Evolutionary conservation across 2,797 vertebrate genomes (phyloP).

Genomic region (Acanthopagrus latus): DNA sequence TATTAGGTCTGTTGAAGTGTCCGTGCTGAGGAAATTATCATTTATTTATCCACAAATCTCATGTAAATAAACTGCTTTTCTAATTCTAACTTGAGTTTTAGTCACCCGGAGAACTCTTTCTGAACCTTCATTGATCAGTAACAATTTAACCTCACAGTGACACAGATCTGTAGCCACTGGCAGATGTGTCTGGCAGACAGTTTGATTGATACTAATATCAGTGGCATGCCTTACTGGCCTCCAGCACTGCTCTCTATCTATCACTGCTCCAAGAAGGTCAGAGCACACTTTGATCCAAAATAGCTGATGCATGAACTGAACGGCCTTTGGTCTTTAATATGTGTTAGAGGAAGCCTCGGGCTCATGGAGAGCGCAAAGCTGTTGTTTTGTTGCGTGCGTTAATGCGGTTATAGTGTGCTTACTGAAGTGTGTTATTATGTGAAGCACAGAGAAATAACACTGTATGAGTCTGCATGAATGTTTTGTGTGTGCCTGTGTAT

Average conservation of each 20-base stretch:
- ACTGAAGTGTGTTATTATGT: constrained; percentile 45
- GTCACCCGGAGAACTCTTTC: constrained; percentile 7
- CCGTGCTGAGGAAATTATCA: neutral
- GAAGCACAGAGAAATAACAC: constrained; percentile 20
- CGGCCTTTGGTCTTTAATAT: constrained; percentile 62
- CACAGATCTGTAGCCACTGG: constrained; percentile 13
- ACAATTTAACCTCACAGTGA: constrained; percentile 17
- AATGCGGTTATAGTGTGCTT: constrained; percentile 35
- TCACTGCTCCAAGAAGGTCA: constrained; percentile 66
- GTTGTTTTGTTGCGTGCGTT: constrained; percentile 45
- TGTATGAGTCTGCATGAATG: neutral
- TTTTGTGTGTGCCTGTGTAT: constrained; percentile 19
- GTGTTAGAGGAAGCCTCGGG: constrained; percentile 34
- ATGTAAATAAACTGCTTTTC: neutral
- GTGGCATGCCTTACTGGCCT: constrained; percentile 31
- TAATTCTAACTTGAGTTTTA: neutral
- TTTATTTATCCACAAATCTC: neutral
- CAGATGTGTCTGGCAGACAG: constrained; percentile 7
- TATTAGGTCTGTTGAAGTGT: constrained; percentile 3
- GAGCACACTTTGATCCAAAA: constrained; percentile 62
- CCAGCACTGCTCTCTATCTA: constrained; percentile 32
- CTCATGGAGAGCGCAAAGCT: constrained; percentile 33
- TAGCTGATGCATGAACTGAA: constrained; percentile 62
- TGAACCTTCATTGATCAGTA: neutral
- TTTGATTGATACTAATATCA: constrained; percentile 59